Evolutionary conservation across 2,113 vertebrate genomes (phyloP), one percentile per base, ranked within the genome.

Genomic region (Burhinus oedicnemus): DNA sequence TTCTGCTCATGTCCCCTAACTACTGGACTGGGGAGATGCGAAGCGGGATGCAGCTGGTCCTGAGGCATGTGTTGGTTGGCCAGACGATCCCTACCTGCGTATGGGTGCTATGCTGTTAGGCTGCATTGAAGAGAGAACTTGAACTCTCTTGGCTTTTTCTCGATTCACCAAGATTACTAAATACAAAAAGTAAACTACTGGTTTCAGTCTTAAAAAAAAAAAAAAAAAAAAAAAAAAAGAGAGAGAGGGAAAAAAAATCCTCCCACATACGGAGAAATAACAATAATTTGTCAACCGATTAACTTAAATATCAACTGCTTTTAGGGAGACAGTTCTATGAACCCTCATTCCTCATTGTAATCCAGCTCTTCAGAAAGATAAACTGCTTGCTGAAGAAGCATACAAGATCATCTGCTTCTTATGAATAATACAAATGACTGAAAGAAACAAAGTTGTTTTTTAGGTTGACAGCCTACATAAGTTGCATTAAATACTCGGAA

Each of bases 1-100:
- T 57, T 51, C 7, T 58, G 36, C 38, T 75, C 4, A 0, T 51
- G n/a, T 84, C 17, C 55, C 16, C 1, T 9, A 12, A 25, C 12
- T 12, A 0, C 18, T 14, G n/a, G 9, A 0, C 1, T 38, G 30
- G 26, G 38, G 26, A 60, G 29, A 38, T 0, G 1, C 2, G 3
- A 8, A 2, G 21, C 40, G 30, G 36, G 54, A 27, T 29, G 66
- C 21, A 18, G 19, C 36, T 32, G 2, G 5, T 40, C 78, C 49
- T n/a, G 45, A 34, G 8, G 12, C 8, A 1, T 2, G 2, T 32
- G 3, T 30, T 30, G 12, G 4, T 9, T 72, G 71, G 9, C 18
- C 20, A 5, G 42, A 32, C 55, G 21, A 45, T 55, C 32, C 22
- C 13, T 47, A 3, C 57, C 38, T 42, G 30, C 3, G 0, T 6